Evolutionary conservation across 2,113 vertebrate species (phyloP).

Genomic region (Hyla sarda): DNA sequence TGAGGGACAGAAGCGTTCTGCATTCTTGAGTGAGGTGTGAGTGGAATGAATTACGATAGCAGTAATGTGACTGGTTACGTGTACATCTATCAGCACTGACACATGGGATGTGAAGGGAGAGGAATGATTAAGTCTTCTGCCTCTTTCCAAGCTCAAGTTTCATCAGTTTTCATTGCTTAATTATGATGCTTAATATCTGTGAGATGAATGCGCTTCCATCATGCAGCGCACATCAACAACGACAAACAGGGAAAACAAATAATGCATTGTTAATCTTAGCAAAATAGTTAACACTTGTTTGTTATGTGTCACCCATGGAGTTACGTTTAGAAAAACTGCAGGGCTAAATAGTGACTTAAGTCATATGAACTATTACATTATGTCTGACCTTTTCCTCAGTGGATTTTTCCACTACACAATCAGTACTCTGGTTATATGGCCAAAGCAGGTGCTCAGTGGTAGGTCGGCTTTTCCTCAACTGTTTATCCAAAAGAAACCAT

Average conservation of each 20-base stretch:
- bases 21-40: slow-evolving; percentile 11
- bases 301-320: not conserved
- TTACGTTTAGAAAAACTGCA: not conserved
- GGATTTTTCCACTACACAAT: too few relatives aligned
- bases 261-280: not conserved
- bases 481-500: too few relatives aligned
- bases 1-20: not conserved
- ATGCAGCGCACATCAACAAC: not conserved
- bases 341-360: not conserved
- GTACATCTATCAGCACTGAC: slow-evolving; percentile 51
- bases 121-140: slow-evolving; percentile 27
- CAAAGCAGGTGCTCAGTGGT: too few relatives aligned
- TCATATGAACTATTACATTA: too few relatives aligned
- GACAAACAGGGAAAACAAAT: not conserved
- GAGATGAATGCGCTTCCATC: slow-evolving; percentile 16
- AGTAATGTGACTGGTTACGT: slow-evolving; percentile 49
- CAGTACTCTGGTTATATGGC: too few relatives aligned
- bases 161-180: slow-evolving; percentile 40
- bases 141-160: slow-evolving; percentile 11
- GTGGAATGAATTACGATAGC: slow-evolving; percentile 41
- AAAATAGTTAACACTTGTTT: not conserved
- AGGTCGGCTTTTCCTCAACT: too few relatives aligned
- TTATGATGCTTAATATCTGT: slow-evolving; percentile 33
- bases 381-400: too few relatives aligned
- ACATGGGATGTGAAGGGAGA: slow-evolving; percentile 3